phyloP scores from a whole-genome alignment of 2,797 vertebrate genomes.

The Rallus crepitans region DNA sequence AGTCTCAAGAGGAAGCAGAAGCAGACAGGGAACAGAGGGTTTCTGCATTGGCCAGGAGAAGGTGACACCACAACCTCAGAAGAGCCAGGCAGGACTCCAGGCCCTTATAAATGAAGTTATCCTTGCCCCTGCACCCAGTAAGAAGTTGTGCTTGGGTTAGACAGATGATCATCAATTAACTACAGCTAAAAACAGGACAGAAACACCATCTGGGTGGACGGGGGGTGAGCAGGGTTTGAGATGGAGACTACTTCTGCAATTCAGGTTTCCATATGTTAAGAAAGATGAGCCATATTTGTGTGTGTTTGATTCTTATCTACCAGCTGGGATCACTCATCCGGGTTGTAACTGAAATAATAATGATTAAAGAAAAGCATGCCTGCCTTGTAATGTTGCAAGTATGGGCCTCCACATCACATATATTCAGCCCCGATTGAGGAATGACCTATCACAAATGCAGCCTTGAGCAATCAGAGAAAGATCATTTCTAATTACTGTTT shows the following conservation, averaged over 20 bases:
- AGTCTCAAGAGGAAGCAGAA: background rate
- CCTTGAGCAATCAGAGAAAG: conserved; percentile 67
- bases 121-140: background rate
- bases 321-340: conserved; percentile 74
- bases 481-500: conserved; percentile 69
- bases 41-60: background rate
- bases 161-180: background rate
- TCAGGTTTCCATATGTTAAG: conserved; percentile 66
- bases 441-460: conserved; percentile 60
- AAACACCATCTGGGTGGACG: background rate
- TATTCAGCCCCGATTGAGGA: conserved; percentile 12
- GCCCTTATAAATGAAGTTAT: background rate
- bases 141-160: background rate
- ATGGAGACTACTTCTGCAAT: conserved; percentile 36
- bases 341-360: conserved; percentile 74
- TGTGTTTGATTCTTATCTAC: conserved; percentile 74
- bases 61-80: background rate
- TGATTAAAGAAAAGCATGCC: conserved; percentile 74
- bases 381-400: conserved; percentile 61
- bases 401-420: conserved; percentile 49
- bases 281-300: conserved; percentile 72
- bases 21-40: background rate
- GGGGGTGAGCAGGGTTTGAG: background rate
- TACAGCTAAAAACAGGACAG: background rate
- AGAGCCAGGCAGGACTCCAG: background rate